phyloP scores from a whole-genome alignment of 1,140 invertebrate genomes.

The Psix sp. region DNA sequence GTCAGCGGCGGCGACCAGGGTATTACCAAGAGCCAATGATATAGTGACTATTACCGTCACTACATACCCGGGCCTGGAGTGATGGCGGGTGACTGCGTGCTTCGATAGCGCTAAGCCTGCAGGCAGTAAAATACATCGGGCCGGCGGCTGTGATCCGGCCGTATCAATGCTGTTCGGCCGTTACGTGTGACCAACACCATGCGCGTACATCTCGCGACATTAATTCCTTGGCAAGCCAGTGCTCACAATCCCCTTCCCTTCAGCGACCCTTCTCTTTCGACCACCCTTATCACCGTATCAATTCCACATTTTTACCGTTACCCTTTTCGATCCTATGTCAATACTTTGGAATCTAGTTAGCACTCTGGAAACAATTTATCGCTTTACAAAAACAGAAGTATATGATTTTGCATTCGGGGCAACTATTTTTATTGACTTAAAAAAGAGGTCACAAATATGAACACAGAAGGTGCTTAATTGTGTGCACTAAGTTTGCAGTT shows the following conservation, averaged over 20 bases:
- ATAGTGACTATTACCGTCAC: conserved; percentile 78
- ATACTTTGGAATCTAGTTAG: conserved; percentile 50
- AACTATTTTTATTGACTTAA: conserved; percentile 7
- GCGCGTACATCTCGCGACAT: conserved; percentile 61
- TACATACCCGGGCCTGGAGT: conserved; percentile 75
- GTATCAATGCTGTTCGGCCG: conserved; percentile 75
- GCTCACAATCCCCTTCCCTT: conserved; percentile 10
- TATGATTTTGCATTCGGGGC: conserved; percentile 21
- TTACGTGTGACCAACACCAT: conserved; percentile 67
- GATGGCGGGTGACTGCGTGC: conserved; percentile 77
- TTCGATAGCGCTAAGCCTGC: conserved; percentile 77
- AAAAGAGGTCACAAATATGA: too few species aligned
- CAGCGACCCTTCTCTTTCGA: conserved; percentile 5
- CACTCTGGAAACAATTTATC: conserved; percentile 34
- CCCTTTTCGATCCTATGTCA: conserved; percentile 34
- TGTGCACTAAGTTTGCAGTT: too few species aligned
- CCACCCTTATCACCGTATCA: conserved; percentile 54
- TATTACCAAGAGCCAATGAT: conserved; percentile 78
- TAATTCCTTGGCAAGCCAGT: conserved; percentile 57
- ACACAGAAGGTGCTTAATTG: too few species aligned
- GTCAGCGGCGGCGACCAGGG: conserved; percentile 67
- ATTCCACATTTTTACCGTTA: conserved; percentile 54
- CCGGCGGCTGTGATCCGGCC: conserved; percentile 75
- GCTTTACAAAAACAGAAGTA: conserved; percentile 6
- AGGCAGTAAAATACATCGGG: conserved; percentile 77